Evolutionary conservation across 2,113 vertebrate species (phyloP).

Genomic region (Tragelaphus strepsiceros): DNA sequence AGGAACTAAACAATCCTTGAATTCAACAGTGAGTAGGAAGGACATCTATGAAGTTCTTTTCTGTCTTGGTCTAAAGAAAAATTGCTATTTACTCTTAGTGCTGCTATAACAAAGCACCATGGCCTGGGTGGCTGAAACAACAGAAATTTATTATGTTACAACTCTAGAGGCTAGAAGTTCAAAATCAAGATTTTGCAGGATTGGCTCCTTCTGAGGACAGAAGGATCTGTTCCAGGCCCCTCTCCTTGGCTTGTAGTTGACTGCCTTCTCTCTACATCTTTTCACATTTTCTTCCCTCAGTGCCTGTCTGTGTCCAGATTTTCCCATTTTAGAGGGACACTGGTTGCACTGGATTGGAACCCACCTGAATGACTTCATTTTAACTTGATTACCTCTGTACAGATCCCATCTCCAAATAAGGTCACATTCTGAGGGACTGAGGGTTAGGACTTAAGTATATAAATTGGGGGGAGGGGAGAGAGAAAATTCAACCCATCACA

Average conservation of each 20-base stretch:
- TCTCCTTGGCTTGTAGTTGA: background rate
- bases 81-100: background rate
- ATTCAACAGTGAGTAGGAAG: background rate
- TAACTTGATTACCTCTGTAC: background rate
- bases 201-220: background rate
- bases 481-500: background rate
- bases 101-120: background rate
- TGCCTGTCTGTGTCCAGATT: background rate
- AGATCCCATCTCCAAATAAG: background rate
- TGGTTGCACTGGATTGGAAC: background rate
- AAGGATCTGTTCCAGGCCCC: background rate
- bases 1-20: background rate
- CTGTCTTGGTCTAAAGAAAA: background rate
- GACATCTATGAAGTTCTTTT: background rate
- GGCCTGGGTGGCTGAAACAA: background rate
- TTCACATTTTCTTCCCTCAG: background rate
- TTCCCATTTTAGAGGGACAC: background rate
- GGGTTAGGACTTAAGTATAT: background rate
- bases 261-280: background rate
- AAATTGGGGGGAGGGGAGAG: background rate
- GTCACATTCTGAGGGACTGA: background rate
- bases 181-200: background rate
- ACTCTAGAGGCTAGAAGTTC: background rate
- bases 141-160: background rate
- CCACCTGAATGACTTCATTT: background rate